These are phyloP conservation scores for Halcyon badia DNA, from an alignment of 2,797 vertebrate genomes.

Conservation along the genomic window DNA sequence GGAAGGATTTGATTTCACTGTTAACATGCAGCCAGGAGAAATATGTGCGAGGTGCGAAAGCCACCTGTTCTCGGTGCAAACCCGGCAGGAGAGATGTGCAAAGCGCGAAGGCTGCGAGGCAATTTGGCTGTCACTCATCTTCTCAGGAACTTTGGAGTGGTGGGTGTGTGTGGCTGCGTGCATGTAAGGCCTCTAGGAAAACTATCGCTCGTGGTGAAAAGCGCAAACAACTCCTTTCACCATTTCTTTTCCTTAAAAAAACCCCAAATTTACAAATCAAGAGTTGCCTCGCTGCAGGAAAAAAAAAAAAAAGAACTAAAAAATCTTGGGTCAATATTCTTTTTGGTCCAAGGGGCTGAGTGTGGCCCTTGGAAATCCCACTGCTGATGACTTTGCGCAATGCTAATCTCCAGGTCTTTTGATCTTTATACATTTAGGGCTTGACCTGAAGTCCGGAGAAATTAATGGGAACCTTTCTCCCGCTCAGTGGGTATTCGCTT, in stretches of 20 bases:
- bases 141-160: neutral
- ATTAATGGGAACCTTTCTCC: slow-evolving; percentile 57
- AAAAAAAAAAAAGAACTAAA: neutral
- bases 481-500: slow-evolving; percentile 30
- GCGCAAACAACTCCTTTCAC: neutral
- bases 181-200: slow-evolving; percentile 14
- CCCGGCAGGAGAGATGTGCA: neutral
- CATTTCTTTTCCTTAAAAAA: neutral
- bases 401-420: slow-evolving; percentile 47
- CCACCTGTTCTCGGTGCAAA: slow-evolving; percentile 40
- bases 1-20: slow-evolving; percentile 68
- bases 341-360: neutral
- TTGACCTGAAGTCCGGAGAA: slow-evolving; percentile 52
- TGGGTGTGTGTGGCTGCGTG: neutral
- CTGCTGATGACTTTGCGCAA: slow-evolving; percentile 36
- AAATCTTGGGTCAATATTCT: neutral
- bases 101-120: neutral
- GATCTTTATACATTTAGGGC: slow-evolving; percentile 60
- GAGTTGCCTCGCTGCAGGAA: neutral
- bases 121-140: slow-evolving; percentile 67
- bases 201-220: slow-evolving; percentile 2
- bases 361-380: slow-evolving; percentile 33
- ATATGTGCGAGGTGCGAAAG: slow-evolving; percentile 57
- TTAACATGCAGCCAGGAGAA: slow-evolving; percentile 54
- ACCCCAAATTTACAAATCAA: neutral